Conservation (phyloP, 2,888 invertebrate species). For the Odontothrips loti region DNA sequence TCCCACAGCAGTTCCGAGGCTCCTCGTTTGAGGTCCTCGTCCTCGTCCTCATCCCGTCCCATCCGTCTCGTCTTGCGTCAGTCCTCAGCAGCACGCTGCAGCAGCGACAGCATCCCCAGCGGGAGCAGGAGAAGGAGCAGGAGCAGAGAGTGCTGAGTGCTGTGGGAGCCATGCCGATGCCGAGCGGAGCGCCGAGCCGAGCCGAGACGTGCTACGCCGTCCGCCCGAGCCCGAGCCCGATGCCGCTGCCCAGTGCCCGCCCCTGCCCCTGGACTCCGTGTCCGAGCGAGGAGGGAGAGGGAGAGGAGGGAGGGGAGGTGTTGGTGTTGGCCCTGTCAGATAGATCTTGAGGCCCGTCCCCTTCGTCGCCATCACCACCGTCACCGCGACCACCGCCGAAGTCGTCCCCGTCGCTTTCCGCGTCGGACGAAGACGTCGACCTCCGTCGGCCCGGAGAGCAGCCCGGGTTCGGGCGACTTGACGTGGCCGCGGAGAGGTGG, state of each 20-base stretch:
- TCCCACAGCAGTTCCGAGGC: background rate
- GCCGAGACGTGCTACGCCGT: background rate
- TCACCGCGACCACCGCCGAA: background rate
- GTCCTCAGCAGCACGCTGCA: constrained; percentile 40
- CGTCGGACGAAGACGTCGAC: background rate
- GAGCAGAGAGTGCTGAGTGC: constrained; percentile 28
- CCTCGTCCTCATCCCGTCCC: background rate
- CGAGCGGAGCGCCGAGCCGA: too few relatives aligned
- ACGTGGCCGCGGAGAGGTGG: background rate
- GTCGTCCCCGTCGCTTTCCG: background rate
- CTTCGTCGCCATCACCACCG: background rate
- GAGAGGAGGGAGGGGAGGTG: constrained; percentile 28
- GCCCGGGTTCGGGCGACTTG: background rate
- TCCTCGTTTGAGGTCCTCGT: background rate
- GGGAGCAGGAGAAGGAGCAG: background rate
- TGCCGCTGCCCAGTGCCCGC: constrained; percentile 28
- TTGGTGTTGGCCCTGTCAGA: background rate
- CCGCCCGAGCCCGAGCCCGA: constrained; percentile 29
- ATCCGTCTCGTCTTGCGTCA: background rate
- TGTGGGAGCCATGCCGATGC: too few relatives aligned
- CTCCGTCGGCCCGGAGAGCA: background rate
- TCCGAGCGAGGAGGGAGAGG: background rate
- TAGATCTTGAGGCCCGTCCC: background rate
- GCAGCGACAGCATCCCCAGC: constrained; percentile 35
- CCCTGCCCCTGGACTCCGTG: constrained; percentile 6